Conservation (phyloP, 2,888 invertebrate genomes). For the Dioctria linearis region DNA sequence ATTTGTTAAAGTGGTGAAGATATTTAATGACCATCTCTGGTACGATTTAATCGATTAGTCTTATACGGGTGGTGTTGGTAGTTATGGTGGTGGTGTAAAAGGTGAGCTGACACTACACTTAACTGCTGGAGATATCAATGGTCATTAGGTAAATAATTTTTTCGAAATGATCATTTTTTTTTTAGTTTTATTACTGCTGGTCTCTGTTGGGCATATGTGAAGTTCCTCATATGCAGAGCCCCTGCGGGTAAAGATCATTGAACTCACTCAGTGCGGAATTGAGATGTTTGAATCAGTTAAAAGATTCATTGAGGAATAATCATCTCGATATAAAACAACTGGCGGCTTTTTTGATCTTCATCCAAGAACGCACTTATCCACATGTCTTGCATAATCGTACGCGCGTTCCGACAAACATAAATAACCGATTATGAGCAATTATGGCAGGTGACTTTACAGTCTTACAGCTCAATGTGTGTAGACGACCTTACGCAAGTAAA, state of each 20-base stretch:
- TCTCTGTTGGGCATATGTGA: not conserved
- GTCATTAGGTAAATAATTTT: slow-evolving; percentile 13
- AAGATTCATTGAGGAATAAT: not conserved
- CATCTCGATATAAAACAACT: not conserved
- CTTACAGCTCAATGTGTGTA: slow-evolving; percentile 4
- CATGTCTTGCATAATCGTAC: not conserved
- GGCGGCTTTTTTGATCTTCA: not conserved
- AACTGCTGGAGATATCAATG: slow-evolving; percentile 9
- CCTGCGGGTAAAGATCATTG: not conserved
- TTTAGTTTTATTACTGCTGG: not conserved
- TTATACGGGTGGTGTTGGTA: slow-evolving; percentile 3
- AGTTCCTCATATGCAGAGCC: not conserved
- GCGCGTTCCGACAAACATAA: not conserved
- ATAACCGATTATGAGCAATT: slow-evolving; percentile 10
- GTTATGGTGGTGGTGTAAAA: not conserved
- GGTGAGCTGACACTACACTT: not conserved
- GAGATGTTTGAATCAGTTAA: not conserved
- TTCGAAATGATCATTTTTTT: not conserved
- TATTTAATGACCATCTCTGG: slow-evolving; percentile 26
- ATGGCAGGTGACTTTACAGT: not conserved
- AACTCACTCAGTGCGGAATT: not conserved
- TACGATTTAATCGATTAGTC: slow-evolving; percentile 22
- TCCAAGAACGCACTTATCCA: not conserved
- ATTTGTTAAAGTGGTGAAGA: slow-evolving; percentile 22
- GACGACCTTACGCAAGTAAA: slow-evolving; percentile 21